phyloP scores from a whole-genome alignment of 2,797 vertebrate species.

The Argentina silus region DNA sequence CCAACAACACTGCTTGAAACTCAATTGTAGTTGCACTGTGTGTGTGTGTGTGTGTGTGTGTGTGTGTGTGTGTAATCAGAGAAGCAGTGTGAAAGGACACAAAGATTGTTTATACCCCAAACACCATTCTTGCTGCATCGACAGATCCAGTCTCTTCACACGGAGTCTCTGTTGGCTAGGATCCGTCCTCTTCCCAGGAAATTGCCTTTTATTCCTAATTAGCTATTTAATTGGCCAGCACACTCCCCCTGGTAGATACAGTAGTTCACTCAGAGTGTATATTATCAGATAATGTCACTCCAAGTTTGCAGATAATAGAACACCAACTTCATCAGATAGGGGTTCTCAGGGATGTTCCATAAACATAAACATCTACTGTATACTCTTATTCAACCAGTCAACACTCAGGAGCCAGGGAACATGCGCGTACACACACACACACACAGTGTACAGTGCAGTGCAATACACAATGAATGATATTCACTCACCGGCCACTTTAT shows the following conservation, averaged over 20 bases:
- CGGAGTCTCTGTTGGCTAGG: neutral
- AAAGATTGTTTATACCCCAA: slow-evolving; percentile 16
- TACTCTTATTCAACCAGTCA: too few relatives aligned
- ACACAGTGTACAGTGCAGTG: neutral
- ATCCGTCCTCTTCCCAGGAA: slow-evolving; percentile 20
- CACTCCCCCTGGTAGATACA: neutral
- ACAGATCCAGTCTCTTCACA: slow-evolving; percentile 18
- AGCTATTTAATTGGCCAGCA: slow-evolving; percentile 18
- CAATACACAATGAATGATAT: neutral
- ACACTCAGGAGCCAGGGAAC: neutral
- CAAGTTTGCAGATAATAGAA: slow-evolving; percentile 2
- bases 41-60: slow-evolving; percentile 3
- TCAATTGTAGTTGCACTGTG: neutral
- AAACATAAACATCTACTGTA: too few relatives aligned
- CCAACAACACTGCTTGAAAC: neutral
- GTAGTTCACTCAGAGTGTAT: neutral
- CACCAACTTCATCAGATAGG: neutral
- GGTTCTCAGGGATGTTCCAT: neutral
- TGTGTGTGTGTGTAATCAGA: slow-evolving; percentile 8
- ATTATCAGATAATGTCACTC: neutral
- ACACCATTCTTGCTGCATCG: slow-evolving; percentile 23
- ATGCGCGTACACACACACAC: slow-evolving; percentile 6
- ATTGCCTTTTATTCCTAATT: slow-evolving; percentile 16
- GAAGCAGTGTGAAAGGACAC: neutral
- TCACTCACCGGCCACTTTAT: too few relatives aligned